phyloP scores from a whole-genome alignment of 2,113 vertebrate genomes.

The Ctenodactylus gundi region DNA sequence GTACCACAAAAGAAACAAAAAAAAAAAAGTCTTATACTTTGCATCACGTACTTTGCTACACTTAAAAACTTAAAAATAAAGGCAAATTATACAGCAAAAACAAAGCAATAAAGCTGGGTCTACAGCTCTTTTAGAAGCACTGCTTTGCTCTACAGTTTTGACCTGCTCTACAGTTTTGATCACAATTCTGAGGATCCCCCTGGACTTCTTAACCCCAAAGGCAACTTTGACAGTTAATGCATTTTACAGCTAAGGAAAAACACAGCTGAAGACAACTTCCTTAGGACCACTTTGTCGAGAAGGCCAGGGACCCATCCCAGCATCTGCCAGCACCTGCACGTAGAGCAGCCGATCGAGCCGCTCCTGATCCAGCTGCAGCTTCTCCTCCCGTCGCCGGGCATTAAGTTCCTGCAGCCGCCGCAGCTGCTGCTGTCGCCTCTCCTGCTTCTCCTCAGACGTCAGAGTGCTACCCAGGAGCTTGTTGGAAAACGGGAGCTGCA shows the following conservation, averaged over 20 bases:
- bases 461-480: slow-evolving; percentile 90
- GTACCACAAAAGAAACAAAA: too few species aligned
- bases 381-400: slow-evolving; percentile 92
- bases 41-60: neutral
- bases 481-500: slow-evolving; percentile 95
- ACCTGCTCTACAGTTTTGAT: neutral
- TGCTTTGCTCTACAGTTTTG: neutral
- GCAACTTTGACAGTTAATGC: neutral
- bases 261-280: neutral
- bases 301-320: neutral
- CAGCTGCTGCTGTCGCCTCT: slow-evolving; percentile 93
- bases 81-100: neutral
- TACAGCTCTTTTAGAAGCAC: neutral
- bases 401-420: slow-evolving; percentile 96
- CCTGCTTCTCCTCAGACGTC: slow-evolving; percentile 93
- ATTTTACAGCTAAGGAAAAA: neutral
- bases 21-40: too few species aligned
- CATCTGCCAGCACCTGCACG: slow-evolving; percentile 86
- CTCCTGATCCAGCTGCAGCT: slow-evolving; percentile 95
- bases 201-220: neutral
- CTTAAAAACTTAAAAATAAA: neutral
- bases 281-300: neutral
- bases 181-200: neutral
- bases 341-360: slow-evolving; percentile 91
- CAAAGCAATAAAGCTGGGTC: neutral